Evolutionary conservation across 92 coral and sea anemone species (phyloP).

Genomic region (Zoanthus sansibaricus): DNA sequence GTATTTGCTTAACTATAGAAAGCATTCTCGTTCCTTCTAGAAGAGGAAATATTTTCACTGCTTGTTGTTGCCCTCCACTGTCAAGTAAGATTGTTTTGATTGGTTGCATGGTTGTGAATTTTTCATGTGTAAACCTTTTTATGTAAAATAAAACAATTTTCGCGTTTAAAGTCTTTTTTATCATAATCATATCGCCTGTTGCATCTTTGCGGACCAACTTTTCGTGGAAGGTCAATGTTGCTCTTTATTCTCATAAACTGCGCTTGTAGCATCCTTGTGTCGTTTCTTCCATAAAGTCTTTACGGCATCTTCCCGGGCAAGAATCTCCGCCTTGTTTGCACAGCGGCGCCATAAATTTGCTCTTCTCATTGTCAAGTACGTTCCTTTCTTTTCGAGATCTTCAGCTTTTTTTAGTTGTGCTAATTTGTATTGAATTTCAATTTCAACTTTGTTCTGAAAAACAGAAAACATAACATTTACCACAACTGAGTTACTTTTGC

Average conservation of each 20-base stretch:
- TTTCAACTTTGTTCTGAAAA: constrained; percentile 76
- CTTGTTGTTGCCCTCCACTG: too few species aligned
- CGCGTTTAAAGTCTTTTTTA: too few species aligned
- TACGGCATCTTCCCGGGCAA: constrained; percentile 92
- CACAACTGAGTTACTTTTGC: background rate
- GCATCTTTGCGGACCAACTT: too few species aligned
- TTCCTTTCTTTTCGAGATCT: constrained; percentile 75
- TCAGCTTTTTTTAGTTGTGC: constrained; percentile 87
- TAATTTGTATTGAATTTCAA: constrained; percentile 68
- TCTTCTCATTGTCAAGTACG: constrained; percentile 62
- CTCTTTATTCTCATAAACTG: constrained; percentile 70
- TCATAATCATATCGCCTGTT: too few species aligned
- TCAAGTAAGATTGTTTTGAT: too few species aligned
- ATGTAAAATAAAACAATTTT: too few species aligned
- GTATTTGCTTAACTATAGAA: too few species aligned
- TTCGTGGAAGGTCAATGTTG: constrained; percentile 56
- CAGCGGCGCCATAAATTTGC: constrained; percentile 96
- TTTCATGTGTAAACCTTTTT: too few species aligned
- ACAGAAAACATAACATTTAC: background rate
- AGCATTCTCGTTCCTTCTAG: too few species aligned
- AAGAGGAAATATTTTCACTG: too few species aligned
- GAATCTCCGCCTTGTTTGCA: constrained; percentile 95
- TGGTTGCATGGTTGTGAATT: too few species aligned
- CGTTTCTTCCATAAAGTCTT: constrained; percentile 77
- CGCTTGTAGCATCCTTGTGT: constrained; percentile 79